A percentile compares a stretch with the other conserved stretches of the same genome.
Conservation (phyloP, 2,113 vertebrate genomes). For the Platanista minor region DNA sequence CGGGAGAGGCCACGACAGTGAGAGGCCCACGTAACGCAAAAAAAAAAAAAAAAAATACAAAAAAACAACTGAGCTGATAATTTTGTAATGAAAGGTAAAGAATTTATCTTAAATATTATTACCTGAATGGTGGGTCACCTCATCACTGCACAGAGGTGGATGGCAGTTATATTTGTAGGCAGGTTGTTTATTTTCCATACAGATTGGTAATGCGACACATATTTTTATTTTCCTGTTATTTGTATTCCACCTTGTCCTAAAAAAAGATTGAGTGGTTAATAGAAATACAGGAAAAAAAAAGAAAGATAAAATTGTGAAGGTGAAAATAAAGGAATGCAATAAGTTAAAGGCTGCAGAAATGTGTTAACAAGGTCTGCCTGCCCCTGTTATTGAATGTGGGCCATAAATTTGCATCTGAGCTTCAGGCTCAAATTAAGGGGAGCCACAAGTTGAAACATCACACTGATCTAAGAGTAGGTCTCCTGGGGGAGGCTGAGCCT, state of each 20-base stretch:
- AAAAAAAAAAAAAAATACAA: too few species aligned
- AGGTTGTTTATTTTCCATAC: not conserved
- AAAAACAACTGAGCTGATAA: not conserved
- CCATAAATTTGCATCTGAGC: not conserved
- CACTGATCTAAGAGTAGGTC: not conserved
- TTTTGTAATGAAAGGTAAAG: not conserved
- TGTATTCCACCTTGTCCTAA: not conserved
- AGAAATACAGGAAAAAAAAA: not conserved
- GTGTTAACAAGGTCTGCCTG: not conserved
- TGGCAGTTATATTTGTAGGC: not conserved
- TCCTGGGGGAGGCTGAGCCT: not conserved
- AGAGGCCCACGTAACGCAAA: too few species aligned
- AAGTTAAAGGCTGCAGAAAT: not conserved
- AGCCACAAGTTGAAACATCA: not conserved
- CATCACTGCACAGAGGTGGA: not conserved
- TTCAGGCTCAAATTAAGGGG: not conserved
- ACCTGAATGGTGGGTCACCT: not conserved
- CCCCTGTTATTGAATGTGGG: not conserved
- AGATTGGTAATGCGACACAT: not conserved
- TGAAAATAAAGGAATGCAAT: not conserved
- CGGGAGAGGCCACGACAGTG: too few species aligned
- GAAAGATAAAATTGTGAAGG: not conserved
- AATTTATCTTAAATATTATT: not conserved
- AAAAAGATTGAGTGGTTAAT: not conserved
- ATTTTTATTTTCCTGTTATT: not conserved